Evolutionary conservation across 92 coral and sea anemone genomes (phyloP).

Genomic region (Umimayanthus chanpuru): DNA sequence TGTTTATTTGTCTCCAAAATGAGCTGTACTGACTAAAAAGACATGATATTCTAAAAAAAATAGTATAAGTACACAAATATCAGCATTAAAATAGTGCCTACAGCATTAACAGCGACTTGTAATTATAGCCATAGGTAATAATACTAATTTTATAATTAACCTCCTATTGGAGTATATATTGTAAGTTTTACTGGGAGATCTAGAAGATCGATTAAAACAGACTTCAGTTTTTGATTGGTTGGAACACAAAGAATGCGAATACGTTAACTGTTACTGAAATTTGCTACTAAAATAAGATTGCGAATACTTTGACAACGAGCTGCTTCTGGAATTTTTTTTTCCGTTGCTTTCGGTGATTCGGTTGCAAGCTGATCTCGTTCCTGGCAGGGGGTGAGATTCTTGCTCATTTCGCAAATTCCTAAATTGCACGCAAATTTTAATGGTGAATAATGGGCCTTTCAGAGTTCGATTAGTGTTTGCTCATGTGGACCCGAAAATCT

Average conservation of each 20-base stretch:
- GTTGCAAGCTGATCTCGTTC: neutral
- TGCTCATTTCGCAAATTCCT: slow-evolving; percentile 30
- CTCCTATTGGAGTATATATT: no score
- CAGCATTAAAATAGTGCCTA: neutral
- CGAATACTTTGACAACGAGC: neutral
- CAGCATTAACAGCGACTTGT: neutral
- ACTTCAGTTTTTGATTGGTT: neutral
- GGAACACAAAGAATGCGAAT: neutral
- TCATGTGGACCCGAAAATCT: neutral
- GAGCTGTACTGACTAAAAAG: neutral
- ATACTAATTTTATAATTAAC: neutral
- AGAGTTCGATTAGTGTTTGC: neutral
- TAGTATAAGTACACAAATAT: neutral
- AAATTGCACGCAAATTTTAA: slow-evolving; percentile 30
- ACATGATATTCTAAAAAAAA: neutral
- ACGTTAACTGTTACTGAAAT: neutral
- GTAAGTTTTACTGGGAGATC: neutral
- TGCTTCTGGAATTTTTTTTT: slow-evolving; percentile 23
- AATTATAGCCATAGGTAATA: neutral
- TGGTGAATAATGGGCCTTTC: slow-evolving; percentile 17
- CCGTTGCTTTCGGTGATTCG: neutral
- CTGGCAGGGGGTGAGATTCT: slow-evolving; percentile 26
- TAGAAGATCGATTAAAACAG: neutral
- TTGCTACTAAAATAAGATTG: neutral
- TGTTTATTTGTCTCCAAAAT: neutral